Percentiles rank a stretch among this genome's conserved stretches.
Conservation (phyloP, 2,888 invertebrate species). For the Priapulus caudatus region DNA sequence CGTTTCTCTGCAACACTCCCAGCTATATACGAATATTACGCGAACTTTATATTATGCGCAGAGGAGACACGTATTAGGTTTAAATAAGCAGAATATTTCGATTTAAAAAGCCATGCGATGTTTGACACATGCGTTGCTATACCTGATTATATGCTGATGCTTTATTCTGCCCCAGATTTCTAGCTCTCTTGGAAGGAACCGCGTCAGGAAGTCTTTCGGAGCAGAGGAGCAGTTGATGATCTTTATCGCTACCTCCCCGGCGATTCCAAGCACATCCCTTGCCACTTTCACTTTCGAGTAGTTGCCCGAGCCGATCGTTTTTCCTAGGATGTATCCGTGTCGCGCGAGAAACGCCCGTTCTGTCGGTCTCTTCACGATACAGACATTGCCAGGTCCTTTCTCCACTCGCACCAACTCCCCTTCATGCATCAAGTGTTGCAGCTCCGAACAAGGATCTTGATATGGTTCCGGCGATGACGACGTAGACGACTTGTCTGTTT, state of each 20-base stretch:
- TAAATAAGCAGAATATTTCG: no score
- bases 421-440: neutral
- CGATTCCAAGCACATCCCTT: constrained; percentile 13
- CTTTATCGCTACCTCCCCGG: constrained; percentile 23
- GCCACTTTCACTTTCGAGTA: constrained; percentile 28
- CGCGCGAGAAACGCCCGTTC: constrained; percentile 34
- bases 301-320: constrained; percentile 34
- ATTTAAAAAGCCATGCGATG: no score
- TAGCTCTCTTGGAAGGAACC: constrained; percentile 28
- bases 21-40: no score
- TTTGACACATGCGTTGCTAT: no score
- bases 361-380: constrained; percentile 24
- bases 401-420: neutral
- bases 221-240: constrained; percentile 24
- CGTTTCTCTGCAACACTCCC: no score
- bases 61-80: no score
- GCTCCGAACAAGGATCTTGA: neutral
- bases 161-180: constrained; percentile 25
- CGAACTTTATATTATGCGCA: no score
- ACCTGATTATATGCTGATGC: constrained; percentile 23
- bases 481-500: no score
- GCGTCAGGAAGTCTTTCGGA: constrained; percentile 27
- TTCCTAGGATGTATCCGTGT: constrained; percentile 30
- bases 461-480: no score
- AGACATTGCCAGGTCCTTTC: neutral